These are phyloP conservation scores for Argyrosomus regius DNA, from an alignment of 2,797 vertebrate species.

Conservation along the genomic window DNA sequence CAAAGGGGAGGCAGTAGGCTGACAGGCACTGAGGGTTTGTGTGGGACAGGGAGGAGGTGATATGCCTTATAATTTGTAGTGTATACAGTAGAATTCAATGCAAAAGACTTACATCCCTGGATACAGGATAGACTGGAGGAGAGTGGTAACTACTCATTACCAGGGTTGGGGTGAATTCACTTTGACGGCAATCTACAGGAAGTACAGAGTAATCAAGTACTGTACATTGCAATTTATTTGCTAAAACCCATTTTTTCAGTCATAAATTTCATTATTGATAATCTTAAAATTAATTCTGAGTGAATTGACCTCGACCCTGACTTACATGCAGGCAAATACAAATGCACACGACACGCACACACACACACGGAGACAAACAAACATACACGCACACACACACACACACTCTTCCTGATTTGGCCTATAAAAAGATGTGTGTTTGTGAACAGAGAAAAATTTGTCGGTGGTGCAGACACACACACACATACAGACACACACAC, in stretches of 20 bases:
- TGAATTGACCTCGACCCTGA: slow-evolving; percentile 83
- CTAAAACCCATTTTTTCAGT: slow-evolving; percentile 57
- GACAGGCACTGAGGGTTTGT: slow-evolving; percentile 90
- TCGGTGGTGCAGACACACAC: slow-evolving; percentile 81
- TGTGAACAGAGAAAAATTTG: slow-evolving; percentile 90
- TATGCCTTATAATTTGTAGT: slow-evolving; percentile 86
- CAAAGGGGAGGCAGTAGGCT: slow-evolving; percentile 94
- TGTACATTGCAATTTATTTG: slow-evolving; percentile 52
- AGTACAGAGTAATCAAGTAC: slow-evolving; percentile 45
- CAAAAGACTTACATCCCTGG: slow-evolving; percentile 81
- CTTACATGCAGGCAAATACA: slow-evolving; percentile 79
- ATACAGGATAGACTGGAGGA: slow-evolving; percentile 81
- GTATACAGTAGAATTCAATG: slow-evolving; percentile 85
- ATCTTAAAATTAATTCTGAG: slow-evolving; percentile 60
- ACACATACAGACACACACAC: no score
- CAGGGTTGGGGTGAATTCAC: slow-evolving; percentile 78
- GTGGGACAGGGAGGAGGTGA: slow-evolving; percentile 81
- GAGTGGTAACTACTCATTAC: slow-evolving; percentile 77
- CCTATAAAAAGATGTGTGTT: slow-evolving; percentile 93
- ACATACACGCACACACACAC: slow-evolving; percentile 24
- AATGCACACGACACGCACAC: slow-evolving; percentile 59
- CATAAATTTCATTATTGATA: slow-evolving; percentile 53
- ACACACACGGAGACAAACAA: slow-evolving; percentile 29
- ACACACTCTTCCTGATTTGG: slow-evolving; percentile 93
- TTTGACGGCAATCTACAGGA: slow-evolving; percentile 49